Base-by-base conservation (phyloP, 2,113 vertebrate species). In the Narcine bancroftii region DNA sequence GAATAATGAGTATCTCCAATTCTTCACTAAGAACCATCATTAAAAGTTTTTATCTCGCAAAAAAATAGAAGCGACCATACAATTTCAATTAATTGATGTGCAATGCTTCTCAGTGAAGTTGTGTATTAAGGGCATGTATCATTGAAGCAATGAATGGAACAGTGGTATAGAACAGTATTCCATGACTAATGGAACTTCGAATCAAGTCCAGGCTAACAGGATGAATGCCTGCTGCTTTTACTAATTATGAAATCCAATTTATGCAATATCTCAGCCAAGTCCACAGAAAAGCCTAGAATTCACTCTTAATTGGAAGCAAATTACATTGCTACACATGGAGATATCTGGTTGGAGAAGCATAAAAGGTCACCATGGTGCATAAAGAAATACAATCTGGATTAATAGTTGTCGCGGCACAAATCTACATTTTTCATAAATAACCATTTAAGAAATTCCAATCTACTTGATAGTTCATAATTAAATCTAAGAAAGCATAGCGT, bases 191-290 rank as follows among this genome's bases (percentile, higher is more conserved):
- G 81, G 50, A 56, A 21, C 4, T 36, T 19, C 36, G 81, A 85
- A 36, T 60, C 33, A 11, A n/a, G 50, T 60, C 81, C 81, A 85
- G 81, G 56, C 33, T 56, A 56, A 85, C 50, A 85, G 50, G 50
- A 85, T 85, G 81, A 85, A 85, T 85, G 53, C 81, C 50, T 60
- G 81, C 15, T 85, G 81, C 24, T 47, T 79, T 79, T 50, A 24
- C 26, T 60, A 60, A 85, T 85, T 85, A 85, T 85, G n/a, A 85
- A 60, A 79, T 50, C 24, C 42, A 79, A 50, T 79, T 79, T 47
- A 42, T 79, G 50, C 10, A 21, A 79, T 47, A 47, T 79, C 21
- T 47, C 45, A 79, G 72, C 36, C 72, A 75, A 79, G 42, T 29
- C 19, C 29, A 79, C 29, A 85, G 33, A 60, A n/a, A 50, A 60